A percentile compares a stretch with the other conserved stretches of the same genome.
Evolutionary conservation across 2,888 invertebrate genomes (phyloP).

Genomic region (Andrena minutula): DNA sequence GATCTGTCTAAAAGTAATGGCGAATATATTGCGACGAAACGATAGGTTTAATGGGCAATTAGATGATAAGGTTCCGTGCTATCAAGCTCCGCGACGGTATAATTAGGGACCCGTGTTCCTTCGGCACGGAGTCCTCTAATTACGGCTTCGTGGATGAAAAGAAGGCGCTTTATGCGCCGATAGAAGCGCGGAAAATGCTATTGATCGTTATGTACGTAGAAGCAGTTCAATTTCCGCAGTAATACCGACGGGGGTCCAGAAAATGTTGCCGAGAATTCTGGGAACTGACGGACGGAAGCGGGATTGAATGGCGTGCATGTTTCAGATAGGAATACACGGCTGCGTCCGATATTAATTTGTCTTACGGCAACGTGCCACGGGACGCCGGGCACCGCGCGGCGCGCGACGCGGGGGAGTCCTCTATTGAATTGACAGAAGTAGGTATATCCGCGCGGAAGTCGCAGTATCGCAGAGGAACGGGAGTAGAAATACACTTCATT

Average conservation of each 20-base stretch:
- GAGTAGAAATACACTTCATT: neutral
- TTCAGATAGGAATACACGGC: constrained; percentile 6
- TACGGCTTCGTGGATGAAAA: neutral
- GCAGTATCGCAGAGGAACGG: neutral
- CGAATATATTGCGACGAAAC: neutral
- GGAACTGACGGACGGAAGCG: constrained; percentile 35
- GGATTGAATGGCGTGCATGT: constrained; percentile 23
- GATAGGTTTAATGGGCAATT: neutral
- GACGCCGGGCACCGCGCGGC: neutral
- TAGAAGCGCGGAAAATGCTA: constrained; percentile 12
- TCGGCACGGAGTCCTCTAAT: neutral
- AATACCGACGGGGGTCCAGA: constrained; percentile 21
- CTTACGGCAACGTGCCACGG: neutral
- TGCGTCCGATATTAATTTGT: constrained; percentile 19
- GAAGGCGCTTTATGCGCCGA: constrained; percentile 14
- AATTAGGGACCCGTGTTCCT: neutral
- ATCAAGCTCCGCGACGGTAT: neutral
- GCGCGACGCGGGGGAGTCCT: neutral
- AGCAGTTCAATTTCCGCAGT: constrained; percentile 35
- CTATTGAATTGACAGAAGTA: neutral
- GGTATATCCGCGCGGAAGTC: neutral
- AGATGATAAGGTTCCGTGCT: neutral
- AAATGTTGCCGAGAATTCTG: constrained; percentile 30
- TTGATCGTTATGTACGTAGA: constrained; percentile 15
- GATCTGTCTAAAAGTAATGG: neutral